Evolutionary conservation across 1,140 invertebrate genomes (phyloP).

Genomic region (Platorchestia sp.): DNA sequence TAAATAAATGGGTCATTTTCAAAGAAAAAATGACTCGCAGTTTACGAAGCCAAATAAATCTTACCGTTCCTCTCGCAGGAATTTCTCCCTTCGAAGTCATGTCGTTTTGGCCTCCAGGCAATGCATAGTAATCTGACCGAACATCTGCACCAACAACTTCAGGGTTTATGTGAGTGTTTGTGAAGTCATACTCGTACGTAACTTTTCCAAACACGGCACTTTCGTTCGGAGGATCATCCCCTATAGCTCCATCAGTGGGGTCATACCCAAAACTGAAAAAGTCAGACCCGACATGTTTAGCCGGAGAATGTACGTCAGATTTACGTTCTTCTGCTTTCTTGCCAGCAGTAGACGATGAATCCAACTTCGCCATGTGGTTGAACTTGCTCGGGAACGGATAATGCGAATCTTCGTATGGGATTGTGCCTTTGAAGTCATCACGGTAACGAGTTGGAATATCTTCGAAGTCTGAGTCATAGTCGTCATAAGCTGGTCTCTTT

Average conservation of each 20-base stretch:
- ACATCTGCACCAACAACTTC: neutral
- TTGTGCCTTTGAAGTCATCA: neutral
- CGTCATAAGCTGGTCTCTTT: neutral
- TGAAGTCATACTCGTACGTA: constrained; percentile 42
- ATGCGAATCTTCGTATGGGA: neutral
- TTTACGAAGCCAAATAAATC: neutral
- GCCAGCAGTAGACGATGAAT: neutral
- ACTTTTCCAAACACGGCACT: constrained; percentile 45
- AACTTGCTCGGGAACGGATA: constrained; percentile 24
- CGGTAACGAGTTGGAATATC: constrained; percentile 11
- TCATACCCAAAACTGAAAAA: constrained; percentile 15
- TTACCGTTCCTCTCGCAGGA: neutral
- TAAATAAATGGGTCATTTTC: neutral
- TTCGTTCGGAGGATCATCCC: constrained; percentile 37
- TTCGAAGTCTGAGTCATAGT: neutral
- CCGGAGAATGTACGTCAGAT: neutral
- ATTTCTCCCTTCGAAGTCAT: neutral
- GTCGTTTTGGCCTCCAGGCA: neutral
- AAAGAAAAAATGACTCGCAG: neutral
- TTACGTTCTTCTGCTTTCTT: neutral
- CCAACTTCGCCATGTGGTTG: neutral
- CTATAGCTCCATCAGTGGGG: constrained; percentile 17
- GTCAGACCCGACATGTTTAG: neutral
- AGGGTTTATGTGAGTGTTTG: constrained; percentile 24
- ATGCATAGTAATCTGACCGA: neutral